Evolutionary conservation across 1,140 invertebrate species (phyloP).

Genomic region (Zaprionus vittiger): DNA sequence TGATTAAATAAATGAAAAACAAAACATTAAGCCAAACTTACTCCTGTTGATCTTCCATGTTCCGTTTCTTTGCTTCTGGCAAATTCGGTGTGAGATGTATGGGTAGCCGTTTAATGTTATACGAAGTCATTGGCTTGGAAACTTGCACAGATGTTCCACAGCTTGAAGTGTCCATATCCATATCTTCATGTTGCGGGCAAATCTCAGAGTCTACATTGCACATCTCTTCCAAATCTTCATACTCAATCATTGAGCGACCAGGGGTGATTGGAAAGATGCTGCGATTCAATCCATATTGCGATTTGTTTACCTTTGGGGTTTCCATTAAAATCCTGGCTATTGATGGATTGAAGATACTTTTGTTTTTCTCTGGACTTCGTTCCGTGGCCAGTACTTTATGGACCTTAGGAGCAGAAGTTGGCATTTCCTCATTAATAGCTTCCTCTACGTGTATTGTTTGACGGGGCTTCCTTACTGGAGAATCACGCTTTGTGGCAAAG

Average conservation of each 20-base stretch:
- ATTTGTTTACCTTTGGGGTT: constrained; percentile 29
- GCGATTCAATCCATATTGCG: neutral
- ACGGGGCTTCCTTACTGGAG: neutral
- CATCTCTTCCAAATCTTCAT: constrained; percentile 50
- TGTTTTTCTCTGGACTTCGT: neutral
- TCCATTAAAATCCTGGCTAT: constrained; percentile 14
- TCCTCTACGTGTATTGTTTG: constrained; percentile 3
- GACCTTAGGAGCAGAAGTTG: neutral
- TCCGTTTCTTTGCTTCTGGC: constrained; percentile 60
- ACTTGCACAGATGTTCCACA: constrained; percentile 26
- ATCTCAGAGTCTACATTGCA: constrained; percentile 16
- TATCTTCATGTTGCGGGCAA: constrained; percentile 21
- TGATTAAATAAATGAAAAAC: neutral
- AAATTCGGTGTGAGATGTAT: constrained; percentile 62
- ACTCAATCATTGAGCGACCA: constrained; percentile 53
- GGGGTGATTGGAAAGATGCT: constrained; percentile 39
- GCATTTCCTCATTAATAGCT: constrained; percentile 14
- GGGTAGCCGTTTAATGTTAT: constrained; percentile 43
- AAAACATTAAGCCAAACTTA: neutral
- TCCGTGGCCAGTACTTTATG: neutral
- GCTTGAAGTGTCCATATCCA: constrained; percentile 12
- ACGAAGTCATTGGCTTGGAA: neutral
- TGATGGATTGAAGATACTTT: neutral
- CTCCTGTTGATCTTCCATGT: constrained; percentile 10
- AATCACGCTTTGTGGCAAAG: neutral